These are phyloP conservation scores for Autographa pulchrina DNA, from an alignment of 2,888 invertebrate species.

Conservation along the genomic window DNA sequence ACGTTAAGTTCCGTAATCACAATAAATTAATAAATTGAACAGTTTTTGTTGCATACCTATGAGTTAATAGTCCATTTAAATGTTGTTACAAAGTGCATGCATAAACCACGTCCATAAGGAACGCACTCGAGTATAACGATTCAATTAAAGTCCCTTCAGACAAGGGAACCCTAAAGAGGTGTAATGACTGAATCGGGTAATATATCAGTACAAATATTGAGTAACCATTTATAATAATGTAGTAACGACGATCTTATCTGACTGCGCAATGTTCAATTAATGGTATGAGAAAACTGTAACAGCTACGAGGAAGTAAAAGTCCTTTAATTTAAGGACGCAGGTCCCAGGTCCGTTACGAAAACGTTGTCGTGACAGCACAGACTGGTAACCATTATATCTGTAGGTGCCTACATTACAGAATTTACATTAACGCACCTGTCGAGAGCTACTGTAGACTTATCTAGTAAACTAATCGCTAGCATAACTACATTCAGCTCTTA, in stretches of 20 bases:
- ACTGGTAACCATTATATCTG: constrained; percentile 42
- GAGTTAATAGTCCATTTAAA: constrained; percentile 40
- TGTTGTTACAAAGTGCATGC: constrained; percentile 37
- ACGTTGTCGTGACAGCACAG: constrained; percentile 63
- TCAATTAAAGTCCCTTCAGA: constrained; percentile 16
- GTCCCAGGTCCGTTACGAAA: constrained; percentile 73
- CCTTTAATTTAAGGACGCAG: constrained; percentile 76
- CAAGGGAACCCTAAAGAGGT: constrained; percentile 26
- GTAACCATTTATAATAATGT: constrained; percentile 56
- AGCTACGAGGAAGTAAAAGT: constrained; percentile 78
- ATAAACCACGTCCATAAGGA: constrained; percentile 14
- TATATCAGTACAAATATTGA: constrained; percentile 50
- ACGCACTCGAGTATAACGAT: constrained; percentile 5
- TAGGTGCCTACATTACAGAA: constrained; percentile 53
- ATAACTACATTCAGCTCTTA: constrained; percentile 67
- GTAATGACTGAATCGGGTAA: constrained; percentile 29
- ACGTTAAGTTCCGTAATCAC: constrained; percentile 61
- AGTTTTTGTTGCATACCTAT: constrained; percentile 56
- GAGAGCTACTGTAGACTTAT: constrained; percentile 64
- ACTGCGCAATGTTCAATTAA: constrained; percentile 75
- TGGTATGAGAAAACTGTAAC: constrained; percentile 69
- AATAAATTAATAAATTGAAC: constrained; percentile 39
- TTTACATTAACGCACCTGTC: constrained; percentile 81
- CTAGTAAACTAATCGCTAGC: constrained; percentile 72
- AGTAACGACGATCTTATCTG: constrained; percentile 65